Evolutionary conservation across 2,797 vertebrate genomes (phyloP).

Genomic region (Decapterus maruadsi): DNA sequence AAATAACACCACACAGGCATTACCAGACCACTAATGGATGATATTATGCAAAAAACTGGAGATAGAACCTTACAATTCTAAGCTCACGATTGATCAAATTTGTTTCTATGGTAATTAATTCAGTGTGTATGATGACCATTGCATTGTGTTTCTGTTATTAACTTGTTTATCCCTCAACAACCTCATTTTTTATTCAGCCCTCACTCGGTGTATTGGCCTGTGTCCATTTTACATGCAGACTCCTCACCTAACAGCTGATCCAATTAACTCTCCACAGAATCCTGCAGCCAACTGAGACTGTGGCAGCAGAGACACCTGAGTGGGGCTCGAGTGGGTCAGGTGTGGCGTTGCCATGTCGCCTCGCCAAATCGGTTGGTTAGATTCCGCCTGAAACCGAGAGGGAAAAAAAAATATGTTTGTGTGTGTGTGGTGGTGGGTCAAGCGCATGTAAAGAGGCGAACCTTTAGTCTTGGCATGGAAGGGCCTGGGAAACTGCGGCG

Average conservation of each 20-base stretch:
- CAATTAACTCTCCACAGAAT: conserved; percentile 70
- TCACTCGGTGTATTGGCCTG: conserved; percentile 56
- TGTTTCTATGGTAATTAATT: not conserved
- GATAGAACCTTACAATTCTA: too few species aligned
- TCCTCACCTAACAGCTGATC: conserved; percentile 76
- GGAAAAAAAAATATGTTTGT: not conserved
- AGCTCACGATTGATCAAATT: too few species aligned
- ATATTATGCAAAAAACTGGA: too few species aligned
- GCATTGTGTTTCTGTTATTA: conserved; percentile 28
- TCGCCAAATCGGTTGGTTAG: conserved; percentile 45
- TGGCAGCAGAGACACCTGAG: conserved; percentile 64
- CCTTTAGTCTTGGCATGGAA: conserved; percentile 59
- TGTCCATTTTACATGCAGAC: conserved; percentile 58
- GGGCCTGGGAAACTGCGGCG: conserved; percentile 48
- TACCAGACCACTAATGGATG: too few species aligned
- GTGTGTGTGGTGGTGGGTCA: conserved; percentile 22
- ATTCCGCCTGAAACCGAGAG: conserved; percentile 46
- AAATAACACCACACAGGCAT: too few species aligned
- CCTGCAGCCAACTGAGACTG: conserved; percentile 71
- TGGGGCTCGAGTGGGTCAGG: conserved; percentile 64
- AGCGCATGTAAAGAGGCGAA: conserved; percentile 47
- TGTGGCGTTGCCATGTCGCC: conserved; percentile 45
- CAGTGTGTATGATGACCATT: not conserved
- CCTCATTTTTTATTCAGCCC: conserved; percentile 31
- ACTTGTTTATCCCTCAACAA: conserved; percentile 41